A percentile compares a stretch with the other conserved stretches of the same genome.
Evolutionary conservation across 2,888 invertebrate genomes (phyloP).

Genomic region (Drosophila flavopinicola): DNA sequence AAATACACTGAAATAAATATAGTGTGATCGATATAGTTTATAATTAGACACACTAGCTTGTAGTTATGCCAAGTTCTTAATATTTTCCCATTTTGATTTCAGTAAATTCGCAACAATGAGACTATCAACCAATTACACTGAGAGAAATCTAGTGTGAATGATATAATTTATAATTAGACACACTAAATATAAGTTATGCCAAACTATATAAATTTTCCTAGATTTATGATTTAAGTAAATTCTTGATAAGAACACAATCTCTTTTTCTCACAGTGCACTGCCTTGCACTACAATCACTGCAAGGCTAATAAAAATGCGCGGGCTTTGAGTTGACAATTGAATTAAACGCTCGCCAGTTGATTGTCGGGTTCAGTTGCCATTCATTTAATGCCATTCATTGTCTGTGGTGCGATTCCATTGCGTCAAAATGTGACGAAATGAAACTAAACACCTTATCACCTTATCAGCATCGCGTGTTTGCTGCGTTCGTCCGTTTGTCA

Average conservation of each 20-base stretch:
- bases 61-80: no score
- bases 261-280: slow-evolving; percentile 11
- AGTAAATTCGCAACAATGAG: no score
- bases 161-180: no score
- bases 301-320: slow-evolving; percentile 38
- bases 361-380: slow-evolving; percentile 30
- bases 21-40: no score
- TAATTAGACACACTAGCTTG: no score
- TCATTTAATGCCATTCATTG: slow-evolving; percentile 56
- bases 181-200: no score
- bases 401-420: slow-evolving; percentile 35
- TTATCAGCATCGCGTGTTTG: slow-evolving; percentile 48
- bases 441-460: no score
- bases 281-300: slow-evolving; percentile 10
- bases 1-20: no score
- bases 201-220: no score
- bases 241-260: not conserved
- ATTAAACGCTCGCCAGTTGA: slow-evolving; percentile 16
- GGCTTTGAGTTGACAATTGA: slow-evolving; percentile 39
- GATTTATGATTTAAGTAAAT: not conserved
- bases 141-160: no score
- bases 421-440: slow-evolving; percentile 60
- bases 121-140: no score
- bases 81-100: no score
- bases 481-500: slow-evolving; percentile 50